Conservation (phyloP, 2,888 invertebrate genomes). For the Andricus curvator region DNA sequence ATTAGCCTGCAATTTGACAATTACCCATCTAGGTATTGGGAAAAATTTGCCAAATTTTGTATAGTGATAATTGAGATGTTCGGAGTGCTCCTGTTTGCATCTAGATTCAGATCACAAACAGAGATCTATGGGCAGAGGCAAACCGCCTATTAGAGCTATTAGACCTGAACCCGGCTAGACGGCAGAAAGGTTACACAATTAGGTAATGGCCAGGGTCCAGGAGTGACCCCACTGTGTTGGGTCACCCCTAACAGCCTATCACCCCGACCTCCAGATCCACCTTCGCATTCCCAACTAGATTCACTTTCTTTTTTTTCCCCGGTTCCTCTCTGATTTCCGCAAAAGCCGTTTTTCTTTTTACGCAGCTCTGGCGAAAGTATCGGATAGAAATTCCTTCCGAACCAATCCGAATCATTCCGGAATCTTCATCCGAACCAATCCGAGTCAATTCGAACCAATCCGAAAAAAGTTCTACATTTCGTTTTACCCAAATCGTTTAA, state of each 20-base stretch:
- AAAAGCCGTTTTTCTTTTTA: conserved; percentile 26
- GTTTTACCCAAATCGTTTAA: too few species aligned
- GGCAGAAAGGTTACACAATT: conserved; percentile 74
- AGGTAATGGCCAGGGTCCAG: conserved; percentile 73
- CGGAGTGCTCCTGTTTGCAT: neutral
- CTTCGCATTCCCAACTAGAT: conserved; percentile 48
- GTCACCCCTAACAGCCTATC: neutral
- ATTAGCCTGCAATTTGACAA: too few species aligned
- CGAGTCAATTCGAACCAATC: too few species aligned
- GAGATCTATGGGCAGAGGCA: conserved; percentile 43
- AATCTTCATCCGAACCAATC: too few species aligned
- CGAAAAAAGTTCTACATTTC: too few species aligned
- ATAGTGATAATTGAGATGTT: conserved; percentile 17
- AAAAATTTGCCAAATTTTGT: too few species aligned
- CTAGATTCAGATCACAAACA: conserved; percentile 43
- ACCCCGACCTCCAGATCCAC: conserved; percentile 45
- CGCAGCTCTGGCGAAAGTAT: too few species aligned
- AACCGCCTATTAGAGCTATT: conserved; percentile 67
- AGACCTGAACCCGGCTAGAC: conserved; percentile 68
- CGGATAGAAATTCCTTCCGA: too few species aligned
- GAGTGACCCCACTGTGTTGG: conserved; percentile 59
- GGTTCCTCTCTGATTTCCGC: conserved; percentile 19
- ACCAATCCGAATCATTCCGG: too few species aligned
- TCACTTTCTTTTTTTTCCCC: conserved; percentile 37
- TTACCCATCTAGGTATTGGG: too few species aligned